Conservation (phyloP, 2,888 invertebrate genomes). For the Ophion ellenae region DNA sequence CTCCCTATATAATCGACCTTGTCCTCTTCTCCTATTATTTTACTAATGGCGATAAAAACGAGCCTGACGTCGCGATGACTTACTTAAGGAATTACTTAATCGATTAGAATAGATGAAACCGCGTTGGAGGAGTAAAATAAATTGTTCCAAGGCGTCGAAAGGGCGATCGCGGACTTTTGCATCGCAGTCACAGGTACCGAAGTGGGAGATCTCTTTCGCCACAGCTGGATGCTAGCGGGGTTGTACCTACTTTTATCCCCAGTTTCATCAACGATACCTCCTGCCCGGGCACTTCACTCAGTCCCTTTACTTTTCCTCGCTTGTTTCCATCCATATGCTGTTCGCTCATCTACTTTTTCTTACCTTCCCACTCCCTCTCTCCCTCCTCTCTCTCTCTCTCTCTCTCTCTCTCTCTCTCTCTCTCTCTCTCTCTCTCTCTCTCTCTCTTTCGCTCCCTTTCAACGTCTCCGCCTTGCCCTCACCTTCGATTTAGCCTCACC, state of each 20-base stretch:
- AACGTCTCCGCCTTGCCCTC: constrained; percentile 40
- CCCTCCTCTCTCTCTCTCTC: no score
- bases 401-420: no score
- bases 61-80: not conserved
- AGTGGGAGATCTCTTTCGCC: constrained; percentile 71
- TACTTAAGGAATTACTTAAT: constrained; percentile 46
- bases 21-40: constrained; percentile 12
- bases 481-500: constrained; percentile 53
- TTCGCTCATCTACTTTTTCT: constrained; percentile 64
- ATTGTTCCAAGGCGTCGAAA: constrained; percentile 41
- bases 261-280: constrained; percentile 78
- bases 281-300: constrained; percentile 65
- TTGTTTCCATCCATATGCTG: constrained; percentile 60
- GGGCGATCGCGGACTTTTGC: constrained; percentile 49
- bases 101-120: constrained; percentile 29
- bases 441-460: constrained; percentile 36
- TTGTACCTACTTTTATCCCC: constrained; percentile 75
- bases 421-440: not conserved
- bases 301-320: constrained; percentile 58
- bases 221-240: constrained; percentile 79
- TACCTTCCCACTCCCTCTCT: constrained; percentile 9
- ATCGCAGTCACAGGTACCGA: constrained; percentile 73
- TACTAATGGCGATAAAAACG: not conserved
- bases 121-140: constrained; percentile 50
- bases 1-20: not conserved